Percentiles rank a stretch among this genome's conserved stretches.
These are phyloP conservation scores for Neotoma lepida DNA, from an alignment of 2,113 vertebrate species.

Conservation along the genomic window DNA sequence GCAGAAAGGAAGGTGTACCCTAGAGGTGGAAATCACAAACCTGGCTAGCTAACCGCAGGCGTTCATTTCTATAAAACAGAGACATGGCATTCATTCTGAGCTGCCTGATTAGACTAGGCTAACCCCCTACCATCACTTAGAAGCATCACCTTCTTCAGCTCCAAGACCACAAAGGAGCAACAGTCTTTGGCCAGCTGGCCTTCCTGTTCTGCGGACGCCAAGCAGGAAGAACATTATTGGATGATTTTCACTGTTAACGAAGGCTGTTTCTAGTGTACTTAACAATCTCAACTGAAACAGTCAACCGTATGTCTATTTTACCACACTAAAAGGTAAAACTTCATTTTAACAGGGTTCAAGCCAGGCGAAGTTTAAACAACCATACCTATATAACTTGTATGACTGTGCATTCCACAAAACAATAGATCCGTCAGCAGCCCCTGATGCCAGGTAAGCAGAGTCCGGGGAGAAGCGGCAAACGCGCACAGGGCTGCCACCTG, in stretches of 20 bases:
- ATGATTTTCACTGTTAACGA: background rate
- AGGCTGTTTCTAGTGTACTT: background rate
- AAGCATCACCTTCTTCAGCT: conserved; percentile 1
- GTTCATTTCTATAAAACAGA: background rate
- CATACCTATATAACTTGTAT: conserved; percentile 87
- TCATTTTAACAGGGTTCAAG: conserved; percentile 17
- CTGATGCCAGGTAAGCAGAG: conserved; percentile 86
- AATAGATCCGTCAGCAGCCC: conserved; percentile 92
- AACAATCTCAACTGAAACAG: background rate
- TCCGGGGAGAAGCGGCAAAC: conserved; percentile 91
- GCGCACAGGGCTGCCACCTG: conserved; percentile 90
- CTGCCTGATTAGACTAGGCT: background rate
- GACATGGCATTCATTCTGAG: background rate
- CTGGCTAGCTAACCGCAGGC: background rate
- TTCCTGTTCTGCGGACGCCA: background rate
- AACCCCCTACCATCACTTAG: background rate
- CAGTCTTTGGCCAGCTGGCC: background rate
- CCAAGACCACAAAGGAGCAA: conserved; percentile 2
- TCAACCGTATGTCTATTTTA: conserved; percentile 5
- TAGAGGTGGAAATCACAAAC: conserved; percentile 26
- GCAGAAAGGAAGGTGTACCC: conserved; percentile 29
- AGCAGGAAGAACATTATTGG: background rate
- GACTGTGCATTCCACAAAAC: conserved; percentile 92
- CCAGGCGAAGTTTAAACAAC: background rate
- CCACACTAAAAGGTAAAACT: conserved; percentile 19